A percentile compares a stretch with the other conserved stretches of the same genome.
Conservation (phyloP, 2,797 vertebrate genomes). For the Pipistrellus nathusii region DNA sequence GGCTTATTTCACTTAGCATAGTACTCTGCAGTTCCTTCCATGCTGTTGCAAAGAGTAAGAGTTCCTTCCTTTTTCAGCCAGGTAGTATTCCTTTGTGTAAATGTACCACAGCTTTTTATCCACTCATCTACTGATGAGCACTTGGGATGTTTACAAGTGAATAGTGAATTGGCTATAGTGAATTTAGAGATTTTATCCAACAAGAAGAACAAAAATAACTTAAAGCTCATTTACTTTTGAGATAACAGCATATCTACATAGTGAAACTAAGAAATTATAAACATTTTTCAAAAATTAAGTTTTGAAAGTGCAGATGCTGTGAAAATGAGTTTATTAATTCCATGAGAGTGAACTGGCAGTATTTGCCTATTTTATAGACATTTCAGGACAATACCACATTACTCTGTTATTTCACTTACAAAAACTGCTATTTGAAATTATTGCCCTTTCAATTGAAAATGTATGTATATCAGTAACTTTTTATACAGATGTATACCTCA, state of each 20-base stretch:
- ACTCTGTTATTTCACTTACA: constrained; percentile 52
- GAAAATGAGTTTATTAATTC: constrained; percentile 44
- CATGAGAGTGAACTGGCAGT: not conserved
- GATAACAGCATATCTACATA: not conserved
- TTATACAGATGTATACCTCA: not conserved
- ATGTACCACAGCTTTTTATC: too few relatives aligned
- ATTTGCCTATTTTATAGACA: constrained; percentile 48
- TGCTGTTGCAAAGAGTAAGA: too few relatives aligned
- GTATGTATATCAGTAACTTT: constrained; percentile 37
- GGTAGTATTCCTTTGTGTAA: too few relatives aligned
- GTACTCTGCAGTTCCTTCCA: too few relatives aligned
- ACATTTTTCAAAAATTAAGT: constrained; percentile 28
- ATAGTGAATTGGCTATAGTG: too few relatives aligned
- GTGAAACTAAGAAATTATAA: not conserved
- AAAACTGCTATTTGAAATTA: constrained; percentile 49
- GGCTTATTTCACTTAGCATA: too few relatives aligned
- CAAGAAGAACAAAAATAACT: not conserved
- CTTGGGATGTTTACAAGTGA: too few relatives aligned
- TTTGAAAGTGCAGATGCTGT: constrained; percentile 31
- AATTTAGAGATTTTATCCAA: constrained; percentile 24
- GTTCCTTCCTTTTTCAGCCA: too few relatives aligned
- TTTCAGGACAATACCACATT: not conserved
- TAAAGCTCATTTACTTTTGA: not conserved
- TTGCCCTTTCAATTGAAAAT: constrained; percentile 53
- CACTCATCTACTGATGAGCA: too few relatives aligned